phyloP scores from a whole-genome alignment of 2,113 vertebrate genomes.

The Prunella fulvescens region DNA sequence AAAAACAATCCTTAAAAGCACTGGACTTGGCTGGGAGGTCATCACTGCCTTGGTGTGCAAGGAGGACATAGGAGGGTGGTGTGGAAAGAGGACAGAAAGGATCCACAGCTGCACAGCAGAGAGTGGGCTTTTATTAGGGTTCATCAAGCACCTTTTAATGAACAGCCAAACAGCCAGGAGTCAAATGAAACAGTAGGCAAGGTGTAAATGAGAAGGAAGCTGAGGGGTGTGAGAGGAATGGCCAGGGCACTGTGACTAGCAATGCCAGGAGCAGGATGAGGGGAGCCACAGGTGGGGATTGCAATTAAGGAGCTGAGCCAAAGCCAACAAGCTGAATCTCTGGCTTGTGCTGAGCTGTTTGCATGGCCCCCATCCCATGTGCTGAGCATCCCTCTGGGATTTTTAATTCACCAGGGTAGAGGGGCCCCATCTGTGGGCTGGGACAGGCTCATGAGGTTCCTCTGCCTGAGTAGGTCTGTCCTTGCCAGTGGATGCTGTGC shows the following conservation, averaged over 20 bases:
- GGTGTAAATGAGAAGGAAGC: background rate
- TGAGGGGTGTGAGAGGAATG: background rate
- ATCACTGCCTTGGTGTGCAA: background rate
- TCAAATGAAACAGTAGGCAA: background rate
- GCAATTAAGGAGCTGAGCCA: background rate
- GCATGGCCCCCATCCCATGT: background rate
- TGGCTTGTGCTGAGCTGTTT: rapidly evolving
- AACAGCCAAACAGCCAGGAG: background rate
- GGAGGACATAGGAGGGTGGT: rapidly evolving
- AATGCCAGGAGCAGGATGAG: background rate
- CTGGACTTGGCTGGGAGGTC: background rate
- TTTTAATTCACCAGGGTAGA: background rate
- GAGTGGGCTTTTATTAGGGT: background rate
- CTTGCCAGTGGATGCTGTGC: background rate
- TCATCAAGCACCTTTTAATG: background rate
- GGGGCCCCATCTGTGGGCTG: background rate
- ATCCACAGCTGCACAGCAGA: rapidly evolving
- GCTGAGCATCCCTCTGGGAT: background rate
- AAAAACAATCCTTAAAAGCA: background rate
- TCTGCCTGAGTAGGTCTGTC: background rate
- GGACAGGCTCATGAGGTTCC: background rate
- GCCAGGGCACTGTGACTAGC: rapidly evolving
- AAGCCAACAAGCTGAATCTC: background rate
- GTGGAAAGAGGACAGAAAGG: background rate
- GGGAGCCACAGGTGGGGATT: background rate